Conservation (phyloP, 2,113 vertebrate species). For the Chelonoidis abingdonii region DNA sequence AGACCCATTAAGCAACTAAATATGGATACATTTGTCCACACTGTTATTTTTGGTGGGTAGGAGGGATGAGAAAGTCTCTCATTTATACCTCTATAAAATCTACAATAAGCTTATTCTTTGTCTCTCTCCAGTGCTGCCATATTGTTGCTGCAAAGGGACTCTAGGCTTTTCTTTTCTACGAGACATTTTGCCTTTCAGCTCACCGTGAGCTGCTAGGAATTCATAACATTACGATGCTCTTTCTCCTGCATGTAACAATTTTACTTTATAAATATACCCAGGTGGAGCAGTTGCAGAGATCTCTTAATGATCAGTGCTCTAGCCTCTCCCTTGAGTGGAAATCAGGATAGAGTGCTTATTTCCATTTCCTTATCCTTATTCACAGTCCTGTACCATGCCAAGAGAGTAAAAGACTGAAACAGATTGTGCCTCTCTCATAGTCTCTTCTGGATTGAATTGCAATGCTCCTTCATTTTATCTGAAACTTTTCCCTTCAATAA, state of each 20-base stretch:
- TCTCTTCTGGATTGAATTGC: not conserved
- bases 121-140: not conserved
- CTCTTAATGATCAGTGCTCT: not conserved
- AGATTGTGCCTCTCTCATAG: not conserved
- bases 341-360: not conserved
- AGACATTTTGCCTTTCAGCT: not conserved
- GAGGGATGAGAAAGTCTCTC: not conserved
- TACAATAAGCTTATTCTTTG: not conserved
- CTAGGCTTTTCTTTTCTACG: not conserved
- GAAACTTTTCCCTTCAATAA: not conserved
- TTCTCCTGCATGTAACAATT: not conserved
- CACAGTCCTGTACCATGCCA: not conserved
- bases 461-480: not conserved
- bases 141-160: not conserved
- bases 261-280: not conserved
- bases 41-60: not conserved
- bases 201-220: not conserved
- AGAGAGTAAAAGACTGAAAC: not conserved
- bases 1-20: not conserved
- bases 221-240: accelerated
- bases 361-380: not conserved
- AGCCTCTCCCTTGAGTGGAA: not conserved
- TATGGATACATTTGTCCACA: not conserved
- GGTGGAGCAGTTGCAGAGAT: not conserved
- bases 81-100: not conserved